Conservation (phyloP, 2,797 vertebrate species). For the Bucorvus abyssinicus region DNA sequence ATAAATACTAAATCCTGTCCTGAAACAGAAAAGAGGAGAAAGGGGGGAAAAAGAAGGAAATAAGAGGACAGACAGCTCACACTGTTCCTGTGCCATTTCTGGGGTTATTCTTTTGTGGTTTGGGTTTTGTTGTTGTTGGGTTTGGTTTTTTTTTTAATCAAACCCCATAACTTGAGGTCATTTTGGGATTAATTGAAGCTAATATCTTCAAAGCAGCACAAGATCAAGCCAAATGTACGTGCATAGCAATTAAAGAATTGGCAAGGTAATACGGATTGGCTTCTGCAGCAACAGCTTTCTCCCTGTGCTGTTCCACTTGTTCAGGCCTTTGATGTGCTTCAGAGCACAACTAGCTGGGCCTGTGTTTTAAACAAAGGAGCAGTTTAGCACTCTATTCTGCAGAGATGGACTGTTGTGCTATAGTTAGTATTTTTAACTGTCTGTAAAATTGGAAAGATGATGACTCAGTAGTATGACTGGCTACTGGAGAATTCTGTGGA, state of each 20-base stretch:
- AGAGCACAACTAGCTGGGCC: background rate
- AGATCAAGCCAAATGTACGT: slow-evolving; percentile 36
- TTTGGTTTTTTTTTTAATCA: too few relatives aligned
- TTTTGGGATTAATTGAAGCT: slow-evolving; percentile 53
- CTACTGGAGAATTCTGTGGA: slow-evolving; percentile 31
- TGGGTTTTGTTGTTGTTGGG: background rate
- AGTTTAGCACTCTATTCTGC: background rate
- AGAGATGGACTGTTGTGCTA: background rate
- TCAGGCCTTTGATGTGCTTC: slow-evolving; percentile 46
- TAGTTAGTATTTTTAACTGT: slow-evolving; percentile 27
- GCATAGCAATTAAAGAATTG: slow-evolving; percentile 48
- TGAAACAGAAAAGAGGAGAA: background rate
- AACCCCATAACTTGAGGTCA: background rate
- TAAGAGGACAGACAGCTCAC: background rate
- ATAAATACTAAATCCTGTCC: background rate
- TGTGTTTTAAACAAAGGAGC: slow-evolving; percentile 10
- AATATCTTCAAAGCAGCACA: slow-evolving; percentile 48
- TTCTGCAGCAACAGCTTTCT: background rate
- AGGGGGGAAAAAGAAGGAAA: background rate
- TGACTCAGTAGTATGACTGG: background rate
- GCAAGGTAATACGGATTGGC: slow-evolving; percentile 29
- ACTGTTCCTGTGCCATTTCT: background rate
- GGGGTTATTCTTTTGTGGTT: background rate
- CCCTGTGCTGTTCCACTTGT: background rate
- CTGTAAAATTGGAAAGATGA: slow-evolving; percentile 34